phyloP scores from a whole-genome alignment of 2,888 invertebrate genomes.

The Ophion costatus region DNA sequence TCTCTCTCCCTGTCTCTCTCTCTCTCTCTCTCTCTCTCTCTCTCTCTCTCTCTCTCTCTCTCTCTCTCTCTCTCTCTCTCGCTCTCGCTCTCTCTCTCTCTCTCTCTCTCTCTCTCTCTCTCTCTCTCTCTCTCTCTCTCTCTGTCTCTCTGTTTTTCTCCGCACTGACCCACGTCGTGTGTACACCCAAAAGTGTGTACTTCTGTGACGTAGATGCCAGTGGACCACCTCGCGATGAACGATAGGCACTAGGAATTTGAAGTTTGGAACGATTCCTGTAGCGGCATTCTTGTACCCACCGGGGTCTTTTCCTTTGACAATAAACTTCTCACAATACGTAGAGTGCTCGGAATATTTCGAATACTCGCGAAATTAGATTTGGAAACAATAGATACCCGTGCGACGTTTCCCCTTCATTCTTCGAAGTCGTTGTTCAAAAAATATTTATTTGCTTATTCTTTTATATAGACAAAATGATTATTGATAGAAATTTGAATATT shows the following conservation, averaged over 20 bases:
- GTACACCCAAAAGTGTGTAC: constrained; percentile 43
- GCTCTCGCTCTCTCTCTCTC: neutral
- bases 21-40: neutral
- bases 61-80: neutral
- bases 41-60: neutral
- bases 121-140: neutral
- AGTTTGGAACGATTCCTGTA: constrained; percentile 42
- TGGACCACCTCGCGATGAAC: constrained; percentile 47
- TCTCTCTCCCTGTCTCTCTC: neutral
- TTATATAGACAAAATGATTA: no score
- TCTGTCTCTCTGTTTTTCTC: neutral
- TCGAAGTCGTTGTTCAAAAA: no score
- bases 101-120: neutral
- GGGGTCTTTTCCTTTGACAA: neutral
- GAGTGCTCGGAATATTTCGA: neutral
- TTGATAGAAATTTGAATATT: no score
- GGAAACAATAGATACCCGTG: neutral
- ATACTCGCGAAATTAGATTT: neutral
- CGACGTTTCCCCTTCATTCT: no score
- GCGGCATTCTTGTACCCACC: constrained; percentile 25
- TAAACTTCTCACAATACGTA: neutral
- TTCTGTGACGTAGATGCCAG: constrained; percentile 40
- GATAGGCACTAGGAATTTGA: constrained; percentile 60
- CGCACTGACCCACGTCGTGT: constrained; percentile 24
- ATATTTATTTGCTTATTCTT: no score